These are phyloP conservation scores for Brachionichthys hirsutus DNA, from an alignment of 2,113 vertebrate genomes.

Conservation along the genomic window DNA sequence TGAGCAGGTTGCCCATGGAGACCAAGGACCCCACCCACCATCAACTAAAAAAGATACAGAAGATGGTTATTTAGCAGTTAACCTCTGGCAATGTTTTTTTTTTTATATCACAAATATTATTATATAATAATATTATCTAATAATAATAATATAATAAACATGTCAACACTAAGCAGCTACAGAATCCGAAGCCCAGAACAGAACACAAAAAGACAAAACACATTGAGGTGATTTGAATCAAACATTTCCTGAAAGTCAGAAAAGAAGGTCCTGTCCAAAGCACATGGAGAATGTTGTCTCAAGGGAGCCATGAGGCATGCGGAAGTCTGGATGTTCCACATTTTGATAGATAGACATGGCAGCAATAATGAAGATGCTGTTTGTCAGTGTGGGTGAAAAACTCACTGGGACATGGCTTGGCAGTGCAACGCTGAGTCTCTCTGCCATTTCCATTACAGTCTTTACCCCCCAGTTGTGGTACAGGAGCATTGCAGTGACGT, in stretches of 20 bases:
- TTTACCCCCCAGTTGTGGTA: constrained; percentile 92
- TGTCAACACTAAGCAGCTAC: not conserved
- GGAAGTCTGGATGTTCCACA: constrained; percentile 20
- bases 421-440: constrained; percentile 89
- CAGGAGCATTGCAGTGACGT: constrained; percentile 93
- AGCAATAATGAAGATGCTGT: constrained; percentile 26
- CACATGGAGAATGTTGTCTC: constrained; percentile 53
- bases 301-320: constrained; percentile 23
- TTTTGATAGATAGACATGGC: not conserved
- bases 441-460: constrained; percentile 88
- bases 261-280: constrained; percentile 39
- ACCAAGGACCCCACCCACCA: constrained; percentile 96
- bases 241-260: constrained; percentile 51
- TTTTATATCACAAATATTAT: not conserved
- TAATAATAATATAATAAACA: too few species aligned
- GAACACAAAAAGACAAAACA: constrained; percentile 41
- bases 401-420: constrained; percentile 87
- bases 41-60: constrained; percentile 78
- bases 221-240: constrained; percentile 46
- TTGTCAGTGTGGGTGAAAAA: constrained; percentile 25
- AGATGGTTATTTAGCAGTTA: not conserved
- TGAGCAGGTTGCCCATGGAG: constrained; percentile 91
- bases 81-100: not conserved
- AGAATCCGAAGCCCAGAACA: constrained; percentile 24
- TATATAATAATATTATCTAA: too few species aligned